Evolutionary conservation across 1,140 invertebrate species (phyloP), one percentile per base, ranked within the genome.

Genomic region (Leptinotarsa defecta): DNA sequence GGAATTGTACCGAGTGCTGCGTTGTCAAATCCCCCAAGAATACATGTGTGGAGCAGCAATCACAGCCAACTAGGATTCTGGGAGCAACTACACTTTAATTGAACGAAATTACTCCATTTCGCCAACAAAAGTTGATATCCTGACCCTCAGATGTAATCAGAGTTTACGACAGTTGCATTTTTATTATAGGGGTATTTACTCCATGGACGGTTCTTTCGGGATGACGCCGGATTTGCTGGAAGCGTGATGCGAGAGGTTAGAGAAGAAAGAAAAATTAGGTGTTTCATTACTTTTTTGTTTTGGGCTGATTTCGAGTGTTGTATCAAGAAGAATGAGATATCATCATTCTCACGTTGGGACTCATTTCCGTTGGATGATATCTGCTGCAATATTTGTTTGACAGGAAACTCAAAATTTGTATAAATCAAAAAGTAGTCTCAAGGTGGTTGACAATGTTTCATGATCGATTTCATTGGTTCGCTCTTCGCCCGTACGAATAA

Each of bases 91-190:
- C 15, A 19, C 15, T 57, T 17, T 57, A 57, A 57, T 57, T 57
- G 52, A 57, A 57, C 52, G 52, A n/a, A 57, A 57, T 57, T 19
- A 57, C 52, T 57, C 52, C 1, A 19, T 57, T 57, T n/a, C 52
- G 52, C 52, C 52, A n/a, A 57, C 52, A 57, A 57, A 57, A 57
- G 52, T 57, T 57, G 52, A 57, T 57, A 57, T 57, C 52, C 52
- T 57, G 15, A 57, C n/a, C 34, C 17, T 57, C 52, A 57, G 52
- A 57, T 57, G 52, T 57, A 57, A 57, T 57, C 52, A 57, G 52
- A 57, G 4, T 57, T 57, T 57, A 57, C 52, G 52, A 57, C 52
- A 57, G 52, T 57, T 57, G 52, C 15, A 57, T 57, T 57, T 57
- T 57, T 57, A 57, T 57, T 57, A 17, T 57, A 19, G 6, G 17